phyloP scores from a whole-genome alignment of 2,113 vertebrate species.

The Marmota monax region DNA sequence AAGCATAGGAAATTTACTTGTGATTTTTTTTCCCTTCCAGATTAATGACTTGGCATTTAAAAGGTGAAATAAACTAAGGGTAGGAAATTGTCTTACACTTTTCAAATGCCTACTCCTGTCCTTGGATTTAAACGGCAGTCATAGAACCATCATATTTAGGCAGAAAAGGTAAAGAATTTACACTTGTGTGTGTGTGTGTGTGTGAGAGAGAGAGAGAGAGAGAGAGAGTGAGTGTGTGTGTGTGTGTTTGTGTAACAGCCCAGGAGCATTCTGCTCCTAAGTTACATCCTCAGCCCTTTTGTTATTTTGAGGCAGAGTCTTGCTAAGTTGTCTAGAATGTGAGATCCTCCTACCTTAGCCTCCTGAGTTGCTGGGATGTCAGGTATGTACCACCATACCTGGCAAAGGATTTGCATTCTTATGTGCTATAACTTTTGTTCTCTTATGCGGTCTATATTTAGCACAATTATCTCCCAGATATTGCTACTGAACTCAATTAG shows the following conservation, averaged over 20 bases:
- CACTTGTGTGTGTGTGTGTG: not conserved
- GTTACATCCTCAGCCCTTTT: no score
- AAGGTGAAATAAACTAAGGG: not conserved
- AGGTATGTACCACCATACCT: no score
- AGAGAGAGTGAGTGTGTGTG: no score
- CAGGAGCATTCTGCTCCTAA: no score
- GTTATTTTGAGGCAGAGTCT: no score
- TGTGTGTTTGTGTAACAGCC: no score
- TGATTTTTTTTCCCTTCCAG: slow-evolving; percentile 4
- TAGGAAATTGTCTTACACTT: not conserved
- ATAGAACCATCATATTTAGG: not conserved
- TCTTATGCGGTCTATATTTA: not conserved
- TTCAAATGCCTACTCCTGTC: not conserved
- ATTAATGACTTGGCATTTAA: not conserved
- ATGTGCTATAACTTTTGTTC: not conserved
- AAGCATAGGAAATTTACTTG: not conserved
- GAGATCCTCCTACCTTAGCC: no score
- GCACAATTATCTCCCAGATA: not conserved
- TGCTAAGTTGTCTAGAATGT: no score
- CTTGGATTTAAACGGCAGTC: not conserved
- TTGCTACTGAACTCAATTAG: not conserved
- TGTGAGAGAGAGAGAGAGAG: no score
- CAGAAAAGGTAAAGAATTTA: not conserved
- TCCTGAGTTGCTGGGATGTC: no score
- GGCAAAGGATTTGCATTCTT: not conserved